phyloP scores from a whole-genome alignment of 2,113 vertebrate species.

The Xiphophorus couchianus region DNA sequence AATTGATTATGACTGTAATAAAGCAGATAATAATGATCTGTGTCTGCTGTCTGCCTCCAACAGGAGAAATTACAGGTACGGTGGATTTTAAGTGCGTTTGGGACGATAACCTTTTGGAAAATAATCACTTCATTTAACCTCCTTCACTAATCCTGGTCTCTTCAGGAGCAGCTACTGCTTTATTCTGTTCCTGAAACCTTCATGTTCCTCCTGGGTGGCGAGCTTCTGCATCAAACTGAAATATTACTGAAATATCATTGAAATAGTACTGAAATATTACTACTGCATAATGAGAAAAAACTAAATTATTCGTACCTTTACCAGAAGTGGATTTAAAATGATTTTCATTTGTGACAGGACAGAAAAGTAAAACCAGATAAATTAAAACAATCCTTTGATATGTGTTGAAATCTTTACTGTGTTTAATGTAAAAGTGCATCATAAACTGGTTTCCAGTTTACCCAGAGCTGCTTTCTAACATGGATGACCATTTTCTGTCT shows the following conservation, averaged over 20 bases:
- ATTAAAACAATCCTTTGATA: no score
- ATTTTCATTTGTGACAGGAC: no score
- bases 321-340: no score
- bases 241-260: no score
- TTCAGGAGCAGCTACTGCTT: no score
- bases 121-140: slow-evolving; percentile 5
- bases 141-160: background rate
- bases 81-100: slow-evolving; percentile 40
- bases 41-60: slow-evolving; percentile 61
- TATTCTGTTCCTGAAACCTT: background rate
- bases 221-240: background rate
- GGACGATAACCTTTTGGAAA: slow-evolving; percentile 1
- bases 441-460: background rate
- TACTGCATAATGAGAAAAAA: background rate
- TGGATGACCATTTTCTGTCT: background rate
- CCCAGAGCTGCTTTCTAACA: background rate
- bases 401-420: no score
- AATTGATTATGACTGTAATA: no score
- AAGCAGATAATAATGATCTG: background rate
- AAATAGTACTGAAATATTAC: background rate
- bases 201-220: no score
- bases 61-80: slow-evolving; percentile 62
- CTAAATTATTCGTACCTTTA: background rate
- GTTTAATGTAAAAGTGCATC: no score
- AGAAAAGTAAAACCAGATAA: no score